Conservation (phyloP, 2,113 vertebrate species). For the Lampris megalopsis region DNA sequence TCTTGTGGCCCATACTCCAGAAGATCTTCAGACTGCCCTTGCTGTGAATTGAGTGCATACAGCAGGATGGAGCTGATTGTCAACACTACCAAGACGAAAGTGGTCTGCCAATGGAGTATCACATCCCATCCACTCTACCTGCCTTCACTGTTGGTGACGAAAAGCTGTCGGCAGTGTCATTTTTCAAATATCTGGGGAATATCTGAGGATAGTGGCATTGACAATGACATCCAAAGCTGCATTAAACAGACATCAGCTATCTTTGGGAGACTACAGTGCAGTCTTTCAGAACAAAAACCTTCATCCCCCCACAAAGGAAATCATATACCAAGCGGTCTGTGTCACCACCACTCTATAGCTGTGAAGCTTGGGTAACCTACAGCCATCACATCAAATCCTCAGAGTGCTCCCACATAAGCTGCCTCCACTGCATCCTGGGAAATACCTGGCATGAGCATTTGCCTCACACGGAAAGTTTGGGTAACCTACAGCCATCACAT, state of each 20-base stretch:
- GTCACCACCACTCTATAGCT: constrained; percentile 15
- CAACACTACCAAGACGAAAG: too few relatives aligned
- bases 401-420: constrained; percentile 2
- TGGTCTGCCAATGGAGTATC: too few relatives aligned
- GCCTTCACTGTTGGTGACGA: too few relatives aligned
- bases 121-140: too few relatives aligned
- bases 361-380: constrained; percentile 4
- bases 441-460: constrained; percentile 9
- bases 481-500: constrained; percentile 18
- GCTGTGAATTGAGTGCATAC: too few relatives aligned
- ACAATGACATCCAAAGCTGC: background rate
- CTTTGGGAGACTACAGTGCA: constrained; percentile 10
- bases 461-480: constrained; percentile 19
- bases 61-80: too few relatives aligned
- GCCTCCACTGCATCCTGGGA: constrained; percentile 15
- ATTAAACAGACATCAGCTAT: constrained; percentile 22
- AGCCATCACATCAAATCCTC: constrained; percentile 4
- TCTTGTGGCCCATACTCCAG: too few relatives aligned
- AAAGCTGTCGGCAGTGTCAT: background rate
- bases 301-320: background rate
- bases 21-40: too few relatives aligned
- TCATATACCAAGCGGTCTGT: constrained; percentile 16
- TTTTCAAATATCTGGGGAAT: background rate
- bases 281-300: constrained; percentile 21
- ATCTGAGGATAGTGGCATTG: too few relatives aligned